Percentiles rank a stretch among this genome's conserved stretches.
phyloP scores from a whole-genome alignment of 2,888 invertebrate species.

The Coenonympha arcania region DNA sequence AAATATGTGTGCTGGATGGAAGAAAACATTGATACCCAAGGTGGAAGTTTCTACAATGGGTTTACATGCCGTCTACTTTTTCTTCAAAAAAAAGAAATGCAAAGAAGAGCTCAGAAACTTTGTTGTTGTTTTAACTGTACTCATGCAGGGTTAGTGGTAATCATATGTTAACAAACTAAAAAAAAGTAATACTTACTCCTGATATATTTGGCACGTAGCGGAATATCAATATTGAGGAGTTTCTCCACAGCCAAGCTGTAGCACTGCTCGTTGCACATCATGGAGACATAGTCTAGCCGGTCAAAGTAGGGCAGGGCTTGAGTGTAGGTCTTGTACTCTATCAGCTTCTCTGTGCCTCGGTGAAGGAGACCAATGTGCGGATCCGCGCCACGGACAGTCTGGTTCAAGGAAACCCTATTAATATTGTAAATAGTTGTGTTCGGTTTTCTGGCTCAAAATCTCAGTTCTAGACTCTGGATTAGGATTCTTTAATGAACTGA shows the following conservation, averaged over 20 bases:
- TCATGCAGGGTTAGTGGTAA: too few species aligned
- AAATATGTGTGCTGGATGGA: too few species aligned
- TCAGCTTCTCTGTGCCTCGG: conserved; percentile 97
- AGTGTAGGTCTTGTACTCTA: conserved; percentile 98
- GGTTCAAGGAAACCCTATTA: neutral
- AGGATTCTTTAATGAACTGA: too few species aligned
- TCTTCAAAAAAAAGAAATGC: too few species aligned
- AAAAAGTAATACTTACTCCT: conserved; percentile 78
- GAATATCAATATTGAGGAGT: conserved; percentile 94
- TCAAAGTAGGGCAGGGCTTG: conserved; percentile 99
- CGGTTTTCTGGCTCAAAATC: too few species aligned
- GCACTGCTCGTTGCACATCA: conserved; percentile 99
- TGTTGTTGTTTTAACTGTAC: too few species aligned
- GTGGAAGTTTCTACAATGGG: too few species aligned
- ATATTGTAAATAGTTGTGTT: neutral
- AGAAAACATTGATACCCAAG: too few species aligned
- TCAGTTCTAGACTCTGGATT: too few species aligned
- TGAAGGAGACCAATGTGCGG: conserved; percentile 98
- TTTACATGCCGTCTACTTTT: too few species aligned
- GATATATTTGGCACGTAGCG: conserved; percentile 95
- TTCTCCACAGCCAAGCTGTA: conserved; percentile 97
- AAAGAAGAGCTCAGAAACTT: too few species aligned
- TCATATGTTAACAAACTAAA: too few species aligned
- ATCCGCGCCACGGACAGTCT: conserved; percentile 89
- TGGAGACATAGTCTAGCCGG: conserved; percentile 97